Evolutionary conservation across 2,797 vertebrate species (phyloP).

Genomic region (Botia almorhae): DNA sequence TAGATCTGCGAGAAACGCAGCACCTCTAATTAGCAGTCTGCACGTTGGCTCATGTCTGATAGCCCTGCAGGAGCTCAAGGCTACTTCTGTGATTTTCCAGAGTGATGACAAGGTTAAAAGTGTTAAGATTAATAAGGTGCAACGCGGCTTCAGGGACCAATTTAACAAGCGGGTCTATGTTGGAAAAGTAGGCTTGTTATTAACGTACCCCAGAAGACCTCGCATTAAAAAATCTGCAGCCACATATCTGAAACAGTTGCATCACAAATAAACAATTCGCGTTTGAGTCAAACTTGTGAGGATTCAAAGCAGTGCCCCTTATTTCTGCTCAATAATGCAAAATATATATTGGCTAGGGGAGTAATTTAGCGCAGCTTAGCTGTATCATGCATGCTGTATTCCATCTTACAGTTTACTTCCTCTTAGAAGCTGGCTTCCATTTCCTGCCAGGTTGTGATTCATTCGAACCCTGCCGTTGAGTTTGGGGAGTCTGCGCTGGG

Average conservation of each 20-base stretch:
- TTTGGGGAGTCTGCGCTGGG: slow-evolving; percentile 74
- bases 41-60: slow-evolving; percentile 30
- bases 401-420: slow-evolving; percentile 79
- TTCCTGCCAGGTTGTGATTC: slow-evolving; percentile 69
- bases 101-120: slow-evolving; percentile 40
- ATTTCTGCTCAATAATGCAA: neutral
- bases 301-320: neutral
- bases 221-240: slow-evolving; percentile 46
- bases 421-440: slow-evolving; percentile 72
- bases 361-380: neutral
- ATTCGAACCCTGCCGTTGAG: slow-evolving; percentile 72
- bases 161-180: slow-evolving; percentile 41
- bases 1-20: slow-evolving; percentile 67
- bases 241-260: slow-evolving; percentile 37
- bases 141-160: slow-evolving; percentile 47
- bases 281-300: neutral
- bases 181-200: slow-evolving; percentile 22
- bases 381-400: neutral
- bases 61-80: slow-evolving; percentile 18
- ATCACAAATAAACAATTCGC: slow-evolving; percentile 6
- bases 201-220: slow-evolving; percentile 40
- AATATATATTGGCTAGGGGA: neutral
- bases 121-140: slow-evolving; percentile 45
- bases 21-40: slow-evolving; percentile 36
- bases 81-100: slow-evolving; percentile 19